phyloP scores from a whole-genome alignment of 2,797 vertebrate species.

The Hafferia zeledoni region DNA sequence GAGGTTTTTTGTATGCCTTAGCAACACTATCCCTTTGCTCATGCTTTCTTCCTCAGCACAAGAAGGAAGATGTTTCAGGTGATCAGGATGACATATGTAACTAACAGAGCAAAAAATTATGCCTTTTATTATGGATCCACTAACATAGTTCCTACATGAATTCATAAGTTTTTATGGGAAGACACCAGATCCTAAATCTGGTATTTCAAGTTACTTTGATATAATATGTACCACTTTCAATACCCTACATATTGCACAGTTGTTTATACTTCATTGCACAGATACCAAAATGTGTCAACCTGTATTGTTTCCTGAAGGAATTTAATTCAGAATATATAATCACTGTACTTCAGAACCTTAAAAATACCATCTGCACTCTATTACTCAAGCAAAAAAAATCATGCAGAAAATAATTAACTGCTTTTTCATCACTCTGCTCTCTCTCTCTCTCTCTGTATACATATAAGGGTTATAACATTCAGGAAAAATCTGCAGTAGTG shows the following conservation, averaged over 20 bases:
- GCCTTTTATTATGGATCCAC: background rate
- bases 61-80: background rate
- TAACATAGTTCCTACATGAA: background rate
- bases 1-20: background rate
- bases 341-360: background rate
- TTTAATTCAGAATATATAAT: background rate
- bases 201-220: background rate
- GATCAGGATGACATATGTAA: background rate
- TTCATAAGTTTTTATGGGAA: background rate
- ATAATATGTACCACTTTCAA: background rate
- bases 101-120: background rate
- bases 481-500: background rate
- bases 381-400: background rate
- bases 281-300: background rate
- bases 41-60: background rate
- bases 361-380: background rate
- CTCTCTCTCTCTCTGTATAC: background rate
- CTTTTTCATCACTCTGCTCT: background rate
- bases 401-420: background rate
- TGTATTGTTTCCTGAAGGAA: background rate
- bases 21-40: background rate
- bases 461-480: background rate
- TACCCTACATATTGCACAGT: background rate
- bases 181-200: background rate
- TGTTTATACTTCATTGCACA: background rate